Conservation (phyloP, 2,888 invertebrate species). For the Pristionchus maxplancki region DNA sequence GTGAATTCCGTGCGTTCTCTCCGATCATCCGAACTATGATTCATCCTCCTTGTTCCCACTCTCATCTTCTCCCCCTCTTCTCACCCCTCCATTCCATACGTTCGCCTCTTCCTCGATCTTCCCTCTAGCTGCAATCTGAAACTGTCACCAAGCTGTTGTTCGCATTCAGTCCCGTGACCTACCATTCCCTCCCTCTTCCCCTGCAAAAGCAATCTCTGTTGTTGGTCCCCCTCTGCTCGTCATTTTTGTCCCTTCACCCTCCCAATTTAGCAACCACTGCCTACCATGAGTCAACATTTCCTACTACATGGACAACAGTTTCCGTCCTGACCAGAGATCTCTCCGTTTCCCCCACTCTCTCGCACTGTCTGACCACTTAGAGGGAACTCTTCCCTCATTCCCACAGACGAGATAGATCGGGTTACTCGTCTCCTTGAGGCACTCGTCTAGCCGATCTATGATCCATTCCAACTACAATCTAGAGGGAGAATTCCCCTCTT, state of each 20-base stretch:
- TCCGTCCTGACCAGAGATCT: neutral
- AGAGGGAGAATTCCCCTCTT: neutral
- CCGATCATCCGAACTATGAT: neutral
- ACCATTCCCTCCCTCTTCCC: neutral
- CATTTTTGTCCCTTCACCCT: neutral
- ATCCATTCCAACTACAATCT: neutral
- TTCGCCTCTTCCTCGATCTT: neutral
- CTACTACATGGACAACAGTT: neutral
- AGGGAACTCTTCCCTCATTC: neutral
- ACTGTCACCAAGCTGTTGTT: neutral
- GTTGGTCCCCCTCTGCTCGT: neutral
- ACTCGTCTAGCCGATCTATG: neutral
- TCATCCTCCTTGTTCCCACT: neutral
- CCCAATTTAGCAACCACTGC: constrained; percentile 18
- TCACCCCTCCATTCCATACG: neutral
- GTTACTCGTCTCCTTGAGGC: neutral
- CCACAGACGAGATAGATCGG: neutral
- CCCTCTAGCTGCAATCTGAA: no score
- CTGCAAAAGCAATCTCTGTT: neutral
- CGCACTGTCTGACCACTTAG: neutral
- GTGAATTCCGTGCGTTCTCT: neutral
- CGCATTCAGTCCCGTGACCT: neutral
- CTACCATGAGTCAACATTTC: constrained; percentile 9
- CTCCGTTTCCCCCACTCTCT: neutral
- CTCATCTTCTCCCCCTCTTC: neutral